Conservation (phyloP, 53 echinoderm and acorn worm species). For the Echinometra lucunter region DNA sequence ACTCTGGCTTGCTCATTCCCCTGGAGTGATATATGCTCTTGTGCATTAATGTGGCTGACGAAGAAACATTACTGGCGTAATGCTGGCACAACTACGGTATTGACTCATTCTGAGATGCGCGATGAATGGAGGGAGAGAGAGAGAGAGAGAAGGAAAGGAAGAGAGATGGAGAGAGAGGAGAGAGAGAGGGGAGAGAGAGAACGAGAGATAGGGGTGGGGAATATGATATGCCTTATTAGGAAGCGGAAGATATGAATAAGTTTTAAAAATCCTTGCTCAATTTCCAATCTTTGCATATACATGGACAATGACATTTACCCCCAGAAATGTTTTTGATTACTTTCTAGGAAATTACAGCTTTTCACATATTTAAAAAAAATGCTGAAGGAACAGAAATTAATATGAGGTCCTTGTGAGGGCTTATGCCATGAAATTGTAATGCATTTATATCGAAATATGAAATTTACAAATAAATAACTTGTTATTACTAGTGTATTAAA, state of each 20-base stretch:
- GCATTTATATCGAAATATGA: too few species aligned
- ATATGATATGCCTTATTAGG: conserved; percentile 17
- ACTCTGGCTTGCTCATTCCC: background rate
- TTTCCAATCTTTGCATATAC: background rate
- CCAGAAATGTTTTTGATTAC: background rate
- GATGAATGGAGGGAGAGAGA: background rate
- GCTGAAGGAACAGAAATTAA: too few species aligned
- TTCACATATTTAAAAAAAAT: too few species aligned
- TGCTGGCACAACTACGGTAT: background rate
- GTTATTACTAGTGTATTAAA: too few species aligned
- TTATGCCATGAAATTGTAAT: too few species aligned
- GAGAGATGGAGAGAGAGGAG: too few species aligned
- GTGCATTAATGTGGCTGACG: conserved; percentile 11
- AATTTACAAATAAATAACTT: too few species aligned
- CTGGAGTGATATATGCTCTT: background rate
- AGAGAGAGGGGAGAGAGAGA: background rate
- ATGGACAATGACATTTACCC: background rate
- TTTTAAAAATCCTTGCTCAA: background rate
- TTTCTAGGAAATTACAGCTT: too few species aligned
- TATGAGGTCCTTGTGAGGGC: too few species aligned
- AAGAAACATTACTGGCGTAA: conserved; percentile 22
- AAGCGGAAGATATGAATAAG: conserved; percentile 11
- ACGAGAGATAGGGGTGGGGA: background rate
- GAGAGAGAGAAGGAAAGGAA: background rate
- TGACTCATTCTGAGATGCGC: background rate